phyloP scores from a whole-genome alignment of 2,113 vertebrate species.

The Pluvialis apricaria region DNA sequence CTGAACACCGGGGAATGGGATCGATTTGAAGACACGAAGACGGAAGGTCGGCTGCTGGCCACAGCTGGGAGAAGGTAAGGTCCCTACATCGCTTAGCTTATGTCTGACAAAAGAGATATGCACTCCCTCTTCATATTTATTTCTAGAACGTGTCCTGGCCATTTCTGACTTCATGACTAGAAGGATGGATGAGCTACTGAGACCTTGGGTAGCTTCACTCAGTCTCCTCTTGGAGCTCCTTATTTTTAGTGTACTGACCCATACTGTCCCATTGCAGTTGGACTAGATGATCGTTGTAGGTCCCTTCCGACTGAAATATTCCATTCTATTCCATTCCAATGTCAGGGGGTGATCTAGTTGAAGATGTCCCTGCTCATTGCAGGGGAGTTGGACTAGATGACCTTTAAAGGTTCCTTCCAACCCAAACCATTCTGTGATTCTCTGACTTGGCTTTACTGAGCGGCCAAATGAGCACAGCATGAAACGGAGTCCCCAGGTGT shows the following conservation, averaged over 20 bases:
- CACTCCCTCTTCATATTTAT: not conserved
- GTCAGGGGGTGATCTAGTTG: not conserved
- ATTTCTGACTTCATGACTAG: not conserved
- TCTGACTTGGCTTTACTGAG: not conserved
- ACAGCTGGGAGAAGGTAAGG: not conserved
- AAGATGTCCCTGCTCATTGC: not conserved
- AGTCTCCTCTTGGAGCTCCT: not conserved
- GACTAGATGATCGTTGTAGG: rapidly evolving
- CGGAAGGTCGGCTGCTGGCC: not conserved
- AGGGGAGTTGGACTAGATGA: not conserved
- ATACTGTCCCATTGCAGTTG: not conserved
- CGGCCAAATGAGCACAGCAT: rapidly evolving
- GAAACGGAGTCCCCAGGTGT: not conserved
- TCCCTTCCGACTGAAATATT: not conserved
- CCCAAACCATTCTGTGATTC: not conserved
- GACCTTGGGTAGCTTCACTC: not conserved
- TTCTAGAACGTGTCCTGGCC: not conserved
- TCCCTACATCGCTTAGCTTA: rapidly evolving
- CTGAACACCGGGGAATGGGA: not conserved
- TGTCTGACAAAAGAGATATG: not conserved
- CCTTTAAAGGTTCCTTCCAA: not conserved
- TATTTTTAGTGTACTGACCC: not conserved
- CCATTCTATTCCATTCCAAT: not conserved
- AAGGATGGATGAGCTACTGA: not conserved
- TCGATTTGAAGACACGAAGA: rapidly evolving